Evolutionary conservation across 2,797 vertebrate genomes (phyloP).

Genomic region (Brachymystax lenok): DNA sequence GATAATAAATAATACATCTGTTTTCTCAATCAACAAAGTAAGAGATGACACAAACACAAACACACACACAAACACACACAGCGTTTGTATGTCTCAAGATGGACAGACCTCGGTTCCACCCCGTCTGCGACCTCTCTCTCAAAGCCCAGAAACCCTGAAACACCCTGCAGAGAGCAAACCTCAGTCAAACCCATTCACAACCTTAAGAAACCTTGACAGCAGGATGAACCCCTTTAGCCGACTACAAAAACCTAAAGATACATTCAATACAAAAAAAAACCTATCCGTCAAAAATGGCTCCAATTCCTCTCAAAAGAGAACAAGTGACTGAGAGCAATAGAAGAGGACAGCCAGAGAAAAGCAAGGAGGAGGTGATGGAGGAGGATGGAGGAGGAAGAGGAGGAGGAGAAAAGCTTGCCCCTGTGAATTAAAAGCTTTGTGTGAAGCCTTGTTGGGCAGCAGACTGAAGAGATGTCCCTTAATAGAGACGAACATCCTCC

Average conservation of each 20-base stretch:
- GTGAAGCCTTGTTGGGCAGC: conserved; percentile 60
- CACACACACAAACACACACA: no score
- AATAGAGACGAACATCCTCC: conserved; percentile 70
- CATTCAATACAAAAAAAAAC: no score
- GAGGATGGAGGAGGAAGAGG: background rate
- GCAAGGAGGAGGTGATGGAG: conserved; percentile 9
- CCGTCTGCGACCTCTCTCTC: background rate
- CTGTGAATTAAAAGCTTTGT: conserved; percentile 49
- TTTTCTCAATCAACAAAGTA: background rate
- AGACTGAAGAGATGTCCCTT: conserved; percentile 63
- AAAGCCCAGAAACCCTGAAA: background rate
- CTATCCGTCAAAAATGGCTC: background rate
- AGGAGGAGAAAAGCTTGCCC: conserved; percentile 24
- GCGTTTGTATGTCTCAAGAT: background rate
- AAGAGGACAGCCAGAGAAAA: background rate
- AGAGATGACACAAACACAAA: background rate
- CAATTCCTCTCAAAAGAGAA: conserved; percentile 7
- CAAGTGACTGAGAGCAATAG: background rate
- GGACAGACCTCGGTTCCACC: background rate
- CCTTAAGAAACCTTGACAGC: background rate
- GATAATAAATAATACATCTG: background rate
- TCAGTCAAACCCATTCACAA: background rate
- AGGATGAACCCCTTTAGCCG: background rate
- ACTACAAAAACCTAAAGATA: background rate
- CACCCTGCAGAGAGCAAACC: no score